Evolutionary conservation across 37 sponge, comb jelly and placozoan genomes (phyloP), one percentile per base, ranked within the genome.

Genomic region (Haliclona indistincta): DNA sequence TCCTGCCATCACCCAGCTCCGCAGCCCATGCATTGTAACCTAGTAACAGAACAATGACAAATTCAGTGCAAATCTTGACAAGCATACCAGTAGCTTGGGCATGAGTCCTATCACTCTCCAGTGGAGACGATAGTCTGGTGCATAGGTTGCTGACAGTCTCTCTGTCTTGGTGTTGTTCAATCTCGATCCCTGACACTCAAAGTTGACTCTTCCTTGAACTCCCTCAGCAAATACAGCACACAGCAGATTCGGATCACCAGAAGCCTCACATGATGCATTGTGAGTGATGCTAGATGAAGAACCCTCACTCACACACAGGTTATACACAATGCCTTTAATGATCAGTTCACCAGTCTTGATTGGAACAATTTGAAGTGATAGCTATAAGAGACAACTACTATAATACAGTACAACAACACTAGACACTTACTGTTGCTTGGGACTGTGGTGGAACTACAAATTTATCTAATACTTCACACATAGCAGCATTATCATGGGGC

Each of bases 81-180:
- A 29, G 77, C 85, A 71, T 26, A 90, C 95, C 77, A 86, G 32
- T 40, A 90, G 32, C 54, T 68, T 78, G 13, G 95, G 91, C 82
- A 80, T 82, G 28, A 92, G 81, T 29, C 84, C 43, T 28, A 73
- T 56, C 20, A 94, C 80, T 8, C n/a, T 74, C 91, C 91, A 89
- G 64, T 66, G 55, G 38, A 94, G 85, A 26, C 95, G 67, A 29
- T 90, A 42, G 56, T 94, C 95, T 33, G 54, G 25, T 37, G 74
- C 84, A 62, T 94, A 90, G 39, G 79, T 63, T 28, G 75, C 64
- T 0, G 71, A 54, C 0, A 52, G 32, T 56, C 75, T 67, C 45
- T 94, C 84, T 22, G 30, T 28, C 78, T 79, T 80, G 26, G 81
- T 77, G 23, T 43, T 40, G 61, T 90, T 86, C 51, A 94, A 73